Conservation (phyloP, 1,140 invertebrate genomes). For the Tetragnatha versicolor region DNA sequence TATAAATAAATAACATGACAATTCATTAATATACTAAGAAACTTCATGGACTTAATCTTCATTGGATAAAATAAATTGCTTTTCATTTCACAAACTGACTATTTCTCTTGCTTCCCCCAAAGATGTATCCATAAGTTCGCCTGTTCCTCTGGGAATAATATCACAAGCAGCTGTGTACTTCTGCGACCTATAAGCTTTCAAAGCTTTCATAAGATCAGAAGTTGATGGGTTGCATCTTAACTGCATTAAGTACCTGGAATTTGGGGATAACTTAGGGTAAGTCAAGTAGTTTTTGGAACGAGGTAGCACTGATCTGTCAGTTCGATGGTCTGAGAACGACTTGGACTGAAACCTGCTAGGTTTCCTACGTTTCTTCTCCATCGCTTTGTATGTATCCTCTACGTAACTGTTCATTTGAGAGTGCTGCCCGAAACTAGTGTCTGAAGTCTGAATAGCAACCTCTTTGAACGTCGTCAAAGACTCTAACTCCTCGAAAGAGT, state of each 20-base stretch:
- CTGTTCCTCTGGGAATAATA: slow-evolving; percentile 15
- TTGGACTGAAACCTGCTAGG: slow-evolving; percentile 13
- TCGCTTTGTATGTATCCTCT: too few relatives aligned
- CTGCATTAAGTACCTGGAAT: background rate
- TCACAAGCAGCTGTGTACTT: background rate
- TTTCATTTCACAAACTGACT: slow-evolving; percentile 17
- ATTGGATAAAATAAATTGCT: background rate
- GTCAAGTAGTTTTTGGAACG: slow-evolving; percentile 12
- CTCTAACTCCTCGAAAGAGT: slow-evolving; percentile 2
- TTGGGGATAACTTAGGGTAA: slow-evolving; percentile 28
- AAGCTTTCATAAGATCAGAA: slow-evolving; percentile 18
- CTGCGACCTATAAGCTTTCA: slow-evolving; percentile 8
- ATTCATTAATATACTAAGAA: too few relatives aligned
- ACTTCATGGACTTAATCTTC: too few relatives aligned
- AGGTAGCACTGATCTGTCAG: background rate
- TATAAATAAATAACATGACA: too few relatives aligned
- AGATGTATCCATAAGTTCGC: slow-evolving; percentile 19
- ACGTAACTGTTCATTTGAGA: too few relatives aligned
- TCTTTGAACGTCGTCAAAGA: background rate
- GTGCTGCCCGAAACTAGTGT: too few relatives aligned
- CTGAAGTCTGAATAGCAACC: background rate
- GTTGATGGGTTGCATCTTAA: background rate
- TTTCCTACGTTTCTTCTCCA: too few relatives aligned
- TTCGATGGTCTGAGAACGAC: slow-evolving; percentile 26
- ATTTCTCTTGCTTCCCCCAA: slow-evolving; percentile 11